Conservation (phyloP, 2,113 vertebrate species). For the Psammodynastes pulverulentus region DNA sequence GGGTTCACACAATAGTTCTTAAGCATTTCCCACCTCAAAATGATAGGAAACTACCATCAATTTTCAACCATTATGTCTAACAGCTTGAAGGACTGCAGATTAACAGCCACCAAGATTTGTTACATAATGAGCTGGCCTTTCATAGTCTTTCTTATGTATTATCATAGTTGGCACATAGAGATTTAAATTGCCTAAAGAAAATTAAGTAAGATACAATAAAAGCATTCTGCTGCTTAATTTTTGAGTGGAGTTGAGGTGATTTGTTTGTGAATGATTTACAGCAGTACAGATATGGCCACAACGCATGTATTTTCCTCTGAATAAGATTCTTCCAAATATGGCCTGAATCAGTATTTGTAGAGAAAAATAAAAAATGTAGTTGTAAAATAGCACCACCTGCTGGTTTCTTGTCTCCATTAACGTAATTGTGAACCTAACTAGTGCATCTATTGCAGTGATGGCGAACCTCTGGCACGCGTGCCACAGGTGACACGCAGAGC, state of each 20-base stretch:
- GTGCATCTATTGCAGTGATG: too few species aligned
- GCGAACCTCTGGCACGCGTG: too few species aligned
- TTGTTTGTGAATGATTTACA: neutral
- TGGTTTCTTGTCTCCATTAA: neutral
- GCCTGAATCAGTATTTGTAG: neutral
- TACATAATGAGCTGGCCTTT: neutral
- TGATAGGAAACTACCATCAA: neutral
- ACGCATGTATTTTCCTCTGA: neutral
- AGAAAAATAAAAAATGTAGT: neutral
- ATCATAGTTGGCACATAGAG: neutral
- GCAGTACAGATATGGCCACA: neutral
- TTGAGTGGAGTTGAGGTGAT: neutral
- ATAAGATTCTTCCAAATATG: neutral
- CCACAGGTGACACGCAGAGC: too few species aligned
- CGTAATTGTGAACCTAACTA: neutral
- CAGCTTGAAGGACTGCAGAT: neutral
- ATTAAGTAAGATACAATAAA: neutral
- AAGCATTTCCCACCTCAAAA: neutral
- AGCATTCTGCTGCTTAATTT: neutral
- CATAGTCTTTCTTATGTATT: neutral
- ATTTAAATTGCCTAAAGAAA: neutral
- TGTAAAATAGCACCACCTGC: slow-evolving; percentile 4
- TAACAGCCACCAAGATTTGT: neutral
- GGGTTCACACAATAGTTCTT: neutral
- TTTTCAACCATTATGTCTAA: neutral